phyloP scores from a whole-genome alignment of 1,140 invertebrate species.

The Tetraneura akinire region DNA sequence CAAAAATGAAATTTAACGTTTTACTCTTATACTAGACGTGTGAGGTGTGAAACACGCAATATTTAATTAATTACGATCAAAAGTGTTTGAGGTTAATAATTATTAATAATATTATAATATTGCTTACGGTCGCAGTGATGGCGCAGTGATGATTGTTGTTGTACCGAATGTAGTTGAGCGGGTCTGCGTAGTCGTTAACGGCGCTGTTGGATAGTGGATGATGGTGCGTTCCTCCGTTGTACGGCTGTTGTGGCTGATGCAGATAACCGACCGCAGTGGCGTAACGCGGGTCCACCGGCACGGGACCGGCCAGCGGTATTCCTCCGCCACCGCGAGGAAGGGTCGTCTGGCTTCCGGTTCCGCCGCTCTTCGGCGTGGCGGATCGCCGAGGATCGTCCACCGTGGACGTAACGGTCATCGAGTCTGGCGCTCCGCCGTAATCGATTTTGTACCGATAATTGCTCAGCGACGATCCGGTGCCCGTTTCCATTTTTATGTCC shows the following conservation, averaged over 20 bases:
- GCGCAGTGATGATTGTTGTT: not conserved
- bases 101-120: too few species aligned
- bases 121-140: conserved; percentile 56
- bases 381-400: not conserved
- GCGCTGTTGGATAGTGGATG: conserved; percentile 56
- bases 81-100: too few species aligned
- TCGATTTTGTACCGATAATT: conserved; percentile 58
- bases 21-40: too few species aligned
- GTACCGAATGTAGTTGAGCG: not conserved
- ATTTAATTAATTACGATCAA: too few species aligned
- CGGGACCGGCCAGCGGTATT: conserved; percentile 75
- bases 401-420: not conserved
- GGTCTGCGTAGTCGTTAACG: conserved; percentile 14
- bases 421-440: not conserved
- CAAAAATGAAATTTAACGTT: too few species aligned
- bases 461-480: conserved; percentile 78
- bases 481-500: conserved; percentile 83
- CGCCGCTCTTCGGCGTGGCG: conserved; percentile 53
- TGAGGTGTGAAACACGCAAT: too few species aligned
- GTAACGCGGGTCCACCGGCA: conserved; percentile 64
- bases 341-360: conserved; percentile 61
- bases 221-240: conserved; percentile 58
- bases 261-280: conserved; percentile 59
- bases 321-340: conserved; percentile 59
- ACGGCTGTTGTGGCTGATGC: conserved; percentile 81